Percentiles rank a stretch among this genome's conserved stretches.
Evolutionary conservation across 2,113 vertebrate genomes (phyloP).

Genomic region (Hemibagrus wyckioides): DNA sequence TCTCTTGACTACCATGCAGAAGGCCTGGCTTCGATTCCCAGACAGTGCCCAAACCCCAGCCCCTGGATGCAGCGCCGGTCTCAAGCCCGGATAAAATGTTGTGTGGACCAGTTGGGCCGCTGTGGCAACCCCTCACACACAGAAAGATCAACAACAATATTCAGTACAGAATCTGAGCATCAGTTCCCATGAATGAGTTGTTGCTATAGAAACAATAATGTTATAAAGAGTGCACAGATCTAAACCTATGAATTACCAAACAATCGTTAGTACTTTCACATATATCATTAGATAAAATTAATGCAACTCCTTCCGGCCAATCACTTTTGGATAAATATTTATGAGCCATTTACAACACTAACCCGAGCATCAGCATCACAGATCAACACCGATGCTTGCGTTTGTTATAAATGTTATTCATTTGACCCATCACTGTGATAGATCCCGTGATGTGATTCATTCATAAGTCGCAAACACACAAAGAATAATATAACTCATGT

Average conservation of each 20-base stretch:
- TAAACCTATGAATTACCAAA: not conserved
- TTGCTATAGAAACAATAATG: no score
- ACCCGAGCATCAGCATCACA: not conserved
- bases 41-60: no score
- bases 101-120: no score
- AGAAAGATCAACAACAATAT: no score
- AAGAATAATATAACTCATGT: not conserved
- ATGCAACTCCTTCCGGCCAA: not conserved
- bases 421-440: not conserved
- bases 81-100: no score
- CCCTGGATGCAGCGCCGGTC: no score
- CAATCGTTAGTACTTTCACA: not conserved
- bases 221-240: no score
- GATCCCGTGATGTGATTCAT: constrained; percentile 5
- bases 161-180: no score
- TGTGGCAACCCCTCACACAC: no score
- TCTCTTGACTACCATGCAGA: no score
- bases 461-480: not conserved
- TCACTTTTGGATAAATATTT: not conserved
- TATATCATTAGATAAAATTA: not conserved
- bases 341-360: not conserved
- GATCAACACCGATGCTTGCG: not conserved
- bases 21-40: no score
- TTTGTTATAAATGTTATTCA: not conserved
- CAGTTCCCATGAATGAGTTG: no score